Conservation (phyloP, 2,797 vertebrate species). For the Prionace glauca region DNA sequence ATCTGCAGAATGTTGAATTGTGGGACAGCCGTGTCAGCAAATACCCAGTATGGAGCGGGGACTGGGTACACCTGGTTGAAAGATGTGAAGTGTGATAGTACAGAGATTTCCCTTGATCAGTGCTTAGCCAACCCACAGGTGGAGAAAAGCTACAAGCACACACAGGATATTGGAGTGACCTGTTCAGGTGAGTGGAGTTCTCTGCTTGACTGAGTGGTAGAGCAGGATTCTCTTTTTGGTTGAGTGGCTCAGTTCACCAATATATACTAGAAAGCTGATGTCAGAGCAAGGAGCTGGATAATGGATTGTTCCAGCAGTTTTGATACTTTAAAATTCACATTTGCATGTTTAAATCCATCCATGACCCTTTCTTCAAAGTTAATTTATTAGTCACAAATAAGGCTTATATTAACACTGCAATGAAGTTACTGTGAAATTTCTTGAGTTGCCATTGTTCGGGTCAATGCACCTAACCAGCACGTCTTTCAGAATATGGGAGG, state of each 20-base stretch:
- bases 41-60: not conserved
- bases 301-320: too few relatives aligned
- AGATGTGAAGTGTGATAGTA: not conserved
- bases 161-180: not conserved
- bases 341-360: too few relatives aligned
- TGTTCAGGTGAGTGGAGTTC: slow-evolving; percentile 30
- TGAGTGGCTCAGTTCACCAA: not conserved
- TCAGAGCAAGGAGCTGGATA: not conserved
- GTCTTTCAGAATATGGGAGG: too few relatives aligned
- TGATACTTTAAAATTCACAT: too few relatives aligned
- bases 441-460: too few relatives aligned
- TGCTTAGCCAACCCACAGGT: not conserved
- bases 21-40: not conserved
- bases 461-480: too few relatives aligned
- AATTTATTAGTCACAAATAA: too few relatives aligned
- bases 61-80: not conserved
- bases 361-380: too few relatives aligned
- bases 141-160: not conserved
- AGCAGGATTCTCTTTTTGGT: not conserved
- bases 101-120: not conserved
- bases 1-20: slow-evolving; percentile 34
- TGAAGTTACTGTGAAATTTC: too few relatives aligned
- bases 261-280: not conserved
- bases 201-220: too few relatives aligned
- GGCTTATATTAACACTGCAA: too few relatives aligned